Evolutionary conservation across 2,113 vertebrate species (phyloP), one percentile per base, ranked within the genome.

Genomic region (Anhinga anhinga): DNA sequence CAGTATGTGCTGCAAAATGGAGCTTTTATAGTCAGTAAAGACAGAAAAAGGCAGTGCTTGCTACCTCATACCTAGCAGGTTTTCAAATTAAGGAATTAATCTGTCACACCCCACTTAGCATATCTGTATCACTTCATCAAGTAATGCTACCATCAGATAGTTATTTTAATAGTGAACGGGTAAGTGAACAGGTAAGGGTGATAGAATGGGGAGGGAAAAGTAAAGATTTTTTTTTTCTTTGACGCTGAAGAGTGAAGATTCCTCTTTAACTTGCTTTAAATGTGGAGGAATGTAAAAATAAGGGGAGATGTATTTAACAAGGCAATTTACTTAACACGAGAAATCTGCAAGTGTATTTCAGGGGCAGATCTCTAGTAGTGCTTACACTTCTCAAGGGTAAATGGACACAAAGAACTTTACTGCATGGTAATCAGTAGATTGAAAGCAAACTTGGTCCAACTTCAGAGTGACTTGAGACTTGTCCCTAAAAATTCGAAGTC

Each of bases 31-130:
- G 96, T 94, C 96, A 96, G 93, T 96, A 97, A 98, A 97, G 78
- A 56, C 63, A 86, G 83, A 71, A 92, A 96, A 81, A 96, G 42
- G 45, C 76, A 79, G 88, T 82, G 55, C 91, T 94, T 95, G 65
- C 84, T 94, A 79, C 90, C 87, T 97, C 52, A 32, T 73, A 96
- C 77, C 80, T 96, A 89, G 62, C 86, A 96, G 86, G 70, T 88
- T 97, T 97, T 96, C 95, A 96, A 94, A 97, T 98, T 95, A 97
- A 42, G 82, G 88, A 97, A 97, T 96, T 97, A 76, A 97, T 98
- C 97, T 95, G 94, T 97, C 95, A 97, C 91, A 93, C 91, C 88
- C 87, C 85, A 96, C 79, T 98, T 98, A 95, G 83, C 90, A 80
- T 95, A 95, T 85, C 85, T 97, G 50, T 93, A 96, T 96, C 88